These are phyloP conservation scores for Rachycentron canadum DNA, from an alignment of 2,797 vertebrate species.

Conservation along the genomic window DNA sequence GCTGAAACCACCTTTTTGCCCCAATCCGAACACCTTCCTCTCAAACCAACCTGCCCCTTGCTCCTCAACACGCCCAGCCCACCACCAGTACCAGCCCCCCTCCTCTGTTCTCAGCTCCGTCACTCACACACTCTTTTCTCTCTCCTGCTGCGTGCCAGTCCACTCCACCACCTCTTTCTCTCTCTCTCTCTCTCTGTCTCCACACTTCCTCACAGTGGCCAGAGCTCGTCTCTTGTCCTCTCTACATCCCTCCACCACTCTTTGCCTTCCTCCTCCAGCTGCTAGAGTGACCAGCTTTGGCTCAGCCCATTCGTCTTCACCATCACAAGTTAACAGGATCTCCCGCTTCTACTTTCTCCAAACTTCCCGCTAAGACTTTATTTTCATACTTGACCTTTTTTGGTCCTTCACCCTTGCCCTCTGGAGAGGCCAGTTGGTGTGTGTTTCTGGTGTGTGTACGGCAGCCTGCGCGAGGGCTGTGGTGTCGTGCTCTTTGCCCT, in stretches of 20 bases:
- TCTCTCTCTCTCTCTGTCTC: slow-evolving; percentile 66
- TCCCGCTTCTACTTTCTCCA: background rate
- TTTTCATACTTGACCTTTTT: slow-evolving; percentile 43
- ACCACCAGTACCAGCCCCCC: slow-evolving; percentile 73
- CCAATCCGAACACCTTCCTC: slow-evolving; percentile 70
- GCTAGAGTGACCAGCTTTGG: background rate
- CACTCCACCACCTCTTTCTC: slow-evolving; percentile 52
- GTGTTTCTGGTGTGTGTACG: slow-evolving; percentile 48
- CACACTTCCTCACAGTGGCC: slow-evolving; percentile 74
- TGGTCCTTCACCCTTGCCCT: slow-evolving; percentile 39
- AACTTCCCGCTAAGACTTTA: slow-evolving; percentile 39
- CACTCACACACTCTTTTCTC: slow-evolving; percentile 59
- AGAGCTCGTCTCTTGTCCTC: slow-evolving; percentile 61
- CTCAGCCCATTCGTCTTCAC: slow-evolving; percentile 14
- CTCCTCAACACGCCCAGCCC: slow-evolving; percentile 74
- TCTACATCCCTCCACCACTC: slow-evolving; percentile 66
- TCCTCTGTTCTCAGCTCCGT: slow-evolving; percentile 66
- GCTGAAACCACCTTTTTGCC: slow-evolving; percentile 70
- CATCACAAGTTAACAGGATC: slow-evolving; percentile 29
- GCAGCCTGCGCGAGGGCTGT: slow-evolving; percentile 49
- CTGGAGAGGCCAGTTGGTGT: slow-evolving; percentile 44
- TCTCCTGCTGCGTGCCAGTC: slow-evolving; percentile 74
- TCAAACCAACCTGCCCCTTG: slow-evolving; percentile 64
- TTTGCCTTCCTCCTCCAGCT: slow-evolving; percentile 32
- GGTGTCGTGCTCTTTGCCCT: slow-evolving; percentile 64